Evolutionary conservation across 1,140 invertebrate species (phyloP), one percentile per base, ranked within the genome.

Genomic region (Drosophila arizonae): DNA sequence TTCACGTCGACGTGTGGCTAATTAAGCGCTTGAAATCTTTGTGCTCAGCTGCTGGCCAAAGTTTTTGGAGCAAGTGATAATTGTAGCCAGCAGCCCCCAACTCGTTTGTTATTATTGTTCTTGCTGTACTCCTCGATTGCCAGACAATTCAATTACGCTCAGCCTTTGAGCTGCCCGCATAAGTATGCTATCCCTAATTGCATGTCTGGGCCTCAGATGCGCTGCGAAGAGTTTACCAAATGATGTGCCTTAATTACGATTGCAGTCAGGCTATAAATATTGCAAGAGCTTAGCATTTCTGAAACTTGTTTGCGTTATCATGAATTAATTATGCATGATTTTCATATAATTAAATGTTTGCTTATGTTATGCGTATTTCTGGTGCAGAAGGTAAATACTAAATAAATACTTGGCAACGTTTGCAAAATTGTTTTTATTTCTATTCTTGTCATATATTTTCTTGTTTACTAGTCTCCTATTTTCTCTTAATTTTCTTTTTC

Each of bases 61-160:
- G 30, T 54, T 45, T 17, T 17, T 15, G 30, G 6, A 36, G 30
- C 61, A 64, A 67, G 77, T 74, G 77, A 61, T 84, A 84, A 84
- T 80, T 84, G 81, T 9, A 10, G 55, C 39, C 48, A 50, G 51
- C 48, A 46, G 45, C 21, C n/a, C 10, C 56, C 41, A 28, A 36
- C 45, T 62, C 41, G 36, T 62, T 62, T 28, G 51, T 48, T 55
- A 52, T 46, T 50, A 41, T 28, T 51, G 33, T 26, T 52, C 54
- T 36, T 74, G 8, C 52, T 48, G 58, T 61, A 48, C 75, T 82
- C 64, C 72, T 68, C 72, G 58, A 85, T 77, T 66, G 84, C 54
- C 65, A 63, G 64, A 76, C 81, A 80, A 80, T 85, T 79, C 70
- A 82, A 84, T 84, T 84, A 82, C 76, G 76, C 52, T 76, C 58